phyloP scores from a whole-genome alignment of 2,797 vertebrate genomes.

The Avahi laniger region DNA sequence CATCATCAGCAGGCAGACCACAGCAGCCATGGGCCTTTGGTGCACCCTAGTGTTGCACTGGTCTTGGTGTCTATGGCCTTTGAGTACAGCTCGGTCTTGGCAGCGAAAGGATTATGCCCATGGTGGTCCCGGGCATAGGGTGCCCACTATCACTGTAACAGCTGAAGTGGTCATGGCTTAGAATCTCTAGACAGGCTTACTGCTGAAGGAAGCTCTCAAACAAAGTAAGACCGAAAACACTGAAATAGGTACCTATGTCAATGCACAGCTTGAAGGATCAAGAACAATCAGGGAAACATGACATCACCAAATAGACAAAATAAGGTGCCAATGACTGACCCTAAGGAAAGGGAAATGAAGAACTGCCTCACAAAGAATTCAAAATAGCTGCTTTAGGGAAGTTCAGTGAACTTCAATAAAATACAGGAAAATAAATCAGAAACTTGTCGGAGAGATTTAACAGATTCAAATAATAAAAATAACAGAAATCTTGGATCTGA shows the following conservation, averaged over 20 bases:
- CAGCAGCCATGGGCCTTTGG: background rate
- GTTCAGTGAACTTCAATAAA: too few relatives aligned
- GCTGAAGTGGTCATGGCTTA: background rate
- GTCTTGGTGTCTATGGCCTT: background rate
- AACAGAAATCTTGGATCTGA: too few relatives aligned
- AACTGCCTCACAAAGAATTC: too few relatives aligned
- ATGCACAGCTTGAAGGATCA: background rate
- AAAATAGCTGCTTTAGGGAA: too few relatives aligned
- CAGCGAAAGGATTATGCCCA: background rate
- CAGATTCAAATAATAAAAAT: too few relatives aligned
- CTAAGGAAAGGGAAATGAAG: too few relatives aligned
- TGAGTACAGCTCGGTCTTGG: background rate
- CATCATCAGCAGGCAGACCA: background rate
- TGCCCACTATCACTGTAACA: background rate
- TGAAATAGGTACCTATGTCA: background rate
- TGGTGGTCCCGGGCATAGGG: background rate
- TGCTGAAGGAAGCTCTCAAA: background rate
- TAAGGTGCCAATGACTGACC: background rate
- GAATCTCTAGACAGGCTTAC: background rate
- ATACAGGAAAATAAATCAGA: too few relatives aligned
- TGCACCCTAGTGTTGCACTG: background rate
- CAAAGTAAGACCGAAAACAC: background rate
- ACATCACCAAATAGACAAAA: background rate
- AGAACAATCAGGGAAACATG: background rate
- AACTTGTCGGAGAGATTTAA: too few relatives aligned